These are phyloP conservation scores for Leucozona laternaria DNA, from an alignment of 2,888 invertebrate species.

Conservation along the genomic window DNA sequence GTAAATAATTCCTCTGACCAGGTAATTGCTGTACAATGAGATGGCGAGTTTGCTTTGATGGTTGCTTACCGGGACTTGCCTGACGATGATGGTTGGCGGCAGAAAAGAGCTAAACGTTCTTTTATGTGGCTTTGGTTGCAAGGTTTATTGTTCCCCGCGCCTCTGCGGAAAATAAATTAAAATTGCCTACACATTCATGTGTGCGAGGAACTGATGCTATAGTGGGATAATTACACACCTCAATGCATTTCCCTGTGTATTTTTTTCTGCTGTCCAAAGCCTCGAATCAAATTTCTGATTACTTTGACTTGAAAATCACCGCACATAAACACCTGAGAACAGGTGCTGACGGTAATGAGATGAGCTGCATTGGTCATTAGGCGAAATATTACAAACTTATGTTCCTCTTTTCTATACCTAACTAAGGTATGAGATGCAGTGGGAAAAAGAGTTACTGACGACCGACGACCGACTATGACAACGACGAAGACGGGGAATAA, in stretches of 20 bases:
- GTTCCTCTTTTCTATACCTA: neutral
- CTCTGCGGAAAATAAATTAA: slow-evolving; percentile 69
- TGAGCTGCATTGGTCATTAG: slow-evolving; percentile 70
- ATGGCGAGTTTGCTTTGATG: slow-evolving; percentile 48
- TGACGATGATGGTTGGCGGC: slow-evolving; percentile 5
- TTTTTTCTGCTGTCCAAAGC: slow-evolving; percentile 18
- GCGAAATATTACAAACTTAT: slow-evolving; percentile 17
- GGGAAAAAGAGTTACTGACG: slow-evolving; percentile 22
- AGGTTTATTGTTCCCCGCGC: slow-evolving; percentile 31
- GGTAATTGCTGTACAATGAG: slow-evolving; percentile 72
- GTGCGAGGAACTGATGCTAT: slow-evolving; percentile 43
- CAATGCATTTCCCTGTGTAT: slow-evolving; percentile 67
- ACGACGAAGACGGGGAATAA: slow-evolving; percentile 21
- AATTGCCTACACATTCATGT: slow-evolving; percentile 63
- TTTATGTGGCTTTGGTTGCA: slow-evolving; percentile 42
- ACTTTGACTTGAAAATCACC: slow-evolving; percentile 66
- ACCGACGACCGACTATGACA: neutral
- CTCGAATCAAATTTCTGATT: slow-evolving; percentile 64
- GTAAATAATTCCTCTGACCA: slow-evolving; percentile 32
- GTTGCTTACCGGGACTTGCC: slow-evolving; percentile 8
- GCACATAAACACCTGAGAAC: slow-evolving; percentile 75
- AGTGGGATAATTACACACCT: slow-evolving; percentile 69
- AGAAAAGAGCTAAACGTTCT: slow-evolving; percentile 61
- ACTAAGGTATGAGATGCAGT: slow-evolving; percentile 12
- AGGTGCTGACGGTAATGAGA: slow-evolving; percentile 75